Evolutionary conservation across 2,113 vertebrate genomes (phyloP), one percentile per base, ranked within the genome.

Genomic region (Neofelis nebulosa): DNA sequence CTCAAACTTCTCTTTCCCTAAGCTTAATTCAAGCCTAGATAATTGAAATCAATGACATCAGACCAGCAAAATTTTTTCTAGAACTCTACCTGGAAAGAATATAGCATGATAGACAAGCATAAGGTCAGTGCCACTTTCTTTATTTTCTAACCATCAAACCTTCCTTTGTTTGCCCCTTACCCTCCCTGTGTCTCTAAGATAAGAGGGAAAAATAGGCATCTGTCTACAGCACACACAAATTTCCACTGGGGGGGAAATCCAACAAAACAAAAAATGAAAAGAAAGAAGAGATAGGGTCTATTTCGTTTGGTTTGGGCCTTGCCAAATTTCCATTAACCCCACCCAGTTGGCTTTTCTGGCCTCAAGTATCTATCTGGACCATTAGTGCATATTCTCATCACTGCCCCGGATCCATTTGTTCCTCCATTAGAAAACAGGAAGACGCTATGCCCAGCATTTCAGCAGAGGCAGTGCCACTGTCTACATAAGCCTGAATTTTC

Each of bases 391-490:
- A 18, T 86, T 57, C 41, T 92, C 52, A 52, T 66, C 33, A 71
- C 71, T n/a, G 15, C 16, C 36, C 55, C 2, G 0, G 4, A 81
- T 55, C 41, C 79, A 92, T 87, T 33, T 63, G 19, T n/a, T 38
- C 66, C 63, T 90, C 80, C 79, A n/a, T n/a, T 38, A 86, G 88
- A 45, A 95, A 94, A 88, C 38, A 91, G 68, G 45, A 94, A 97
- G 84, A 79, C 11, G 57, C 5, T 7, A 86, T 38, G 8, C 2
- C 41, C 76, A 92, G 71, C 12, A 76, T 71, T 80, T 95, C 76
- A 48, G 8, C 52, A 89, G 63, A 23, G 50, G 16, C 78, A 71
- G 25, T 10, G 8, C 69, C 89, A n/a, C 69, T 73, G 38, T 74
- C 79, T 65, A 9, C 2, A 18, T 5, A 41, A 41, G 50, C 61